Evolutionary conservation across 2,113 vertebrate species (phyloP).

Genomic region (Eolophus roseicapilla): DNA sequence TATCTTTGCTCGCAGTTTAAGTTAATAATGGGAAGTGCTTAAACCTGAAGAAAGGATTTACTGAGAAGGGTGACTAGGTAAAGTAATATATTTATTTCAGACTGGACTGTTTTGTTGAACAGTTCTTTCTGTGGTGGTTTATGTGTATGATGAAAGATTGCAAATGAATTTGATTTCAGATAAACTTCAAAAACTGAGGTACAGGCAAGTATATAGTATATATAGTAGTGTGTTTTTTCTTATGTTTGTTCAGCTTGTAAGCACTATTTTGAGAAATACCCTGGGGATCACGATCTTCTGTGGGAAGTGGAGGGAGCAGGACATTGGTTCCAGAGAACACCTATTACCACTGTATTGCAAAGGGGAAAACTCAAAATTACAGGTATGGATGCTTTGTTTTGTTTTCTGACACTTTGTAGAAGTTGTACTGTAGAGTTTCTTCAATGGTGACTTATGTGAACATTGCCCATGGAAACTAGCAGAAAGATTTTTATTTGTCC

Average conservation of each 20-base stretch:
- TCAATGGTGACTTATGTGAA: background rate
- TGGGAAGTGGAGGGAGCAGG: constrained; percentile 87
- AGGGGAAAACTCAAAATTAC: constrained; percentile 41
- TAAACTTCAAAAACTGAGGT: background rate
- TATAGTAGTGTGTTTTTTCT: background rate
- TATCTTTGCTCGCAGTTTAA: background rate
- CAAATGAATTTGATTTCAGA: background rate
- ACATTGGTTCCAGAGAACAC: constrained; percentile 73
- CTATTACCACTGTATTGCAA: constrained; percentile 49
- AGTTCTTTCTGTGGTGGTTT: background rate
- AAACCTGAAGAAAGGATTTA: background rate
- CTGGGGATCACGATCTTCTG: constrained; percentile 78
- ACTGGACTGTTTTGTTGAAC: accelerated
- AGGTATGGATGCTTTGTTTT: constrained; percentile 67
- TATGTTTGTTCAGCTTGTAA: constrained; percentile 81
- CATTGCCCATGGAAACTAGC: background rate
- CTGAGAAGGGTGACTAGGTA: background rate
- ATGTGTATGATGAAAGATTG: background rate
- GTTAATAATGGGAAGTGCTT: background rate
- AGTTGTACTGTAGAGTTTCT: background rate
- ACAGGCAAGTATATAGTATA: background rate
- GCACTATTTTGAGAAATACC: constrained; percentile 82
- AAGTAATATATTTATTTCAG: background rate
- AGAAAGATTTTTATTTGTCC: background rate
- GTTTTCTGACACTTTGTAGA: background rate